Percentiles rank a stretch among this genome's conserved stretches.
phyloP scores from a whole-genome alignment of 2,113 vertebrate genomes.

The Bothrops jararaca region DNA sequence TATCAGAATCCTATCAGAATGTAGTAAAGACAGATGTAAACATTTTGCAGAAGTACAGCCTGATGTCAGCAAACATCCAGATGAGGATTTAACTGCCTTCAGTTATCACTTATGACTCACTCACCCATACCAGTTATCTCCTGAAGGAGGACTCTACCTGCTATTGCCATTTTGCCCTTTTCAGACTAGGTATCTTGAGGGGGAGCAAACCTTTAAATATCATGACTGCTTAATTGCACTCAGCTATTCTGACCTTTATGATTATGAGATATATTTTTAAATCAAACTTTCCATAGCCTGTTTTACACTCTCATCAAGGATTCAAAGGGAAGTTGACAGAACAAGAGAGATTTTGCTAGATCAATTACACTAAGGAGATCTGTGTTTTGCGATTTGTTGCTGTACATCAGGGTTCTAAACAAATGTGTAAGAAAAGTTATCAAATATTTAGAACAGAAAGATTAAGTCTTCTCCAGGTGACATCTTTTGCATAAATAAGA shows the following conservation, averaged over 20 bases:
- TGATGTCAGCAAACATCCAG: not conserved
- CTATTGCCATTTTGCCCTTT: conserved; percentile 22
- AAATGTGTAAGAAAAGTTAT: not conserved
- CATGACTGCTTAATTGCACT: conserved; percentile 9
- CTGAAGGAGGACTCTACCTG: not conserved
- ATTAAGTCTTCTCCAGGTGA: not conserved
- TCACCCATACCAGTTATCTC: not conserved
- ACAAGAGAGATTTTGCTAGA: not conserved
- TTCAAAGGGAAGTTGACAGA: conserved; percentile 2
- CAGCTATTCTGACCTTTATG: conserved; percentile 21
- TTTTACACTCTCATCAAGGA: not conserved
- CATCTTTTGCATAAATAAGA: not conserved
- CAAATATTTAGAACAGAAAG: not conserved
- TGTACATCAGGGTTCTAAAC: not conserved
- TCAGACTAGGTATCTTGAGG: conserved; percentile 1
- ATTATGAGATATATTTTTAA: conserved; percentile 13
- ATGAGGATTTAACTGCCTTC: not conserved
- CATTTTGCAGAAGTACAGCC: not conserved
- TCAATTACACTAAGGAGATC: not conserved
- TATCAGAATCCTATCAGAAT: not conserved
- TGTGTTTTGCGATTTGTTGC: not conserved
- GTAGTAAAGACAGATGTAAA: not conserved
- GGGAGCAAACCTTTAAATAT: conserved; percentile 31
- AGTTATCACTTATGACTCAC: conserved; percentile 2
- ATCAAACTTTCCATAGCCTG: not conserved